Conservation (phyloP, 2,888 invertebrate genomes). For the Brachycybe producta region DNA sequence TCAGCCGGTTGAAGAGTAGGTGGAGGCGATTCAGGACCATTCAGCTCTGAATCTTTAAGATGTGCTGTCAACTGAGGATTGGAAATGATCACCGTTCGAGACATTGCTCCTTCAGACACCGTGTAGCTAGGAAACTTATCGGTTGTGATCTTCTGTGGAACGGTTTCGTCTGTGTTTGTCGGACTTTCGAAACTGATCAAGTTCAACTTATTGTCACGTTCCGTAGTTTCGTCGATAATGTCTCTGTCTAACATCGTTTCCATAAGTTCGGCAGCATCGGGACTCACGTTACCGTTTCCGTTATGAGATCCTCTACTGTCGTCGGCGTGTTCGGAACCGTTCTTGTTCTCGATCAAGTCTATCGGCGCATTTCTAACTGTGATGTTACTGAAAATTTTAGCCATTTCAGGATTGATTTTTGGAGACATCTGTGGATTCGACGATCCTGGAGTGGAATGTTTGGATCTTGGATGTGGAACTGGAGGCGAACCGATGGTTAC, state of each 20-base stretch:
- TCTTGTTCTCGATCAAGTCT: conserved; percentile 7
- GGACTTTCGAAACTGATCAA: conserved; percentile 8
- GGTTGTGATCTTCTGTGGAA: neutral
- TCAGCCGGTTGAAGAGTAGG: conserved; percentile 12
- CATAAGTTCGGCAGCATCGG: neutral
- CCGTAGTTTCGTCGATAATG: conserved; percentile 3
- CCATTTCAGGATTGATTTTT: conserved; percentile 14
- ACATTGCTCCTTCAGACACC: conserved; percentile 11
- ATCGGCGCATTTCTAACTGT: conserved; percentile 12
- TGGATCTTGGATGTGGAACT: neutral
- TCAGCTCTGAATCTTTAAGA: neutral
- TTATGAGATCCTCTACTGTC: neutral
- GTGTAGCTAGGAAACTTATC: neutral
- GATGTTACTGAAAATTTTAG: conserved; percentile 14
- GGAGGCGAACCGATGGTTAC: conserved; percentile 10
- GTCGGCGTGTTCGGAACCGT: conserved; percentile 2
- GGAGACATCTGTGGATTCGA: neutral
- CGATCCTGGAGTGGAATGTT: neutral
- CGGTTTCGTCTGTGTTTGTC: neutral
- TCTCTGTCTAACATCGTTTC: conserved; percentile 11
- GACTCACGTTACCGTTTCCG: conserved; percentile 9
- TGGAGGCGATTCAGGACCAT: conserved; percentile 16
- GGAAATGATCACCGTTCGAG: conserved; percentile 18
- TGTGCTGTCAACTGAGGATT: conserved; percentile 13
- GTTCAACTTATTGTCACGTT: conserved; percentile 3